A percentile compares a stretch with the other conserved stretches of the same genome.
Evolutionary conservation across 2,113 vertebrate genomes (phyloP).

Genomic region (Larimichthys polyactis): DNA sequence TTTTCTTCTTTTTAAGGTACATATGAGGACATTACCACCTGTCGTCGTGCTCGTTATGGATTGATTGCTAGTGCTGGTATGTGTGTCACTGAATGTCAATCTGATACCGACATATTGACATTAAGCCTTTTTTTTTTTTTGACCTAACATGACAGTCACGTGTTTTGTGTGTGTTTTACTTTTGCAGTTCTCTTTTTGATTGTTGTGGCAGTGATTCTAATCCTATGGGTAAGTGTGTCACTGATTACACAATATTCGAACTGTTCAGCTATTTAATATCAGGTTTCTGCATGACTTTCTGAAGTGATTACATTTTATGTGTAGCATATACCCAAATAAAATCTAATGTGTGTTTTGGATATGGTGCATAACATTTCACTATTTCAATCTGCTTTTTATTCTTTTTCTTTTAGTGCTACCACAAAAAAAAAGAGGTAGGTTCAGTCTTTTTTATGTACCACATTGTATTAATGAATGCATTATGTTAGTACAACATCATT

Average conservation of each 20-base stretch:
- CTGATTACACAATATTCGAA: background rate
- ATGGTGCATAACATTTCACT: background rate
- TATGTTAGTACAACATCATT: background rate
- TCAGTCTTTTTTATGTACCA: background rate
- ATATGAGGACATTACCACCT: too few species aligned
- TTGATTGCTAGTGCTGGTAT: fast-evolving
- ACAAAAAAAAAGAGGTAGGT: background rate
- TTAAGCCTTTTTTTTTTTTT: background rate
- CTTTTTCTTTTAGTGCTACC: background rate
- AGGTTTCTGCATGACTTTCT: background rate
- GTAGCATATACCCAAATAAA: background rate
- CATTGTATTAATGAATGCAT: background rate
- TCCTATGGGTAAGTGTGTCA: background rate
- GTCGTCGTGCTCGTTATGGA: fast-evolving
- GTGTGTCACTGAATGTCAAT: background rate
- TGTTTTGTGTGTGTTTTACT: background rate
- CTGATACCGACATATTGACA: background rate
- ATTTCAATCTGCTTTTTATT: background rate
- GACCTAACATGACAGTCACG: background rate
- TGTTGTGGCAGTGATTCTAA: fast-evolving
- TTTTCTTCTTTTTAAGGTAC: background rate
- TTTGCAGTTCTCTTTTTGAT: background rate
- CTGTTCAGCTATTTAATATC: background rate
- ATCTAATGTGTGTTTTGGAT: background rate
- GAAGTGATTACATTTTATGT: background rate